Evolutionary conservation across 2,797 vertebrate genomes (phyloP).

Genomic region (Oreortyx pictus): DNA sequence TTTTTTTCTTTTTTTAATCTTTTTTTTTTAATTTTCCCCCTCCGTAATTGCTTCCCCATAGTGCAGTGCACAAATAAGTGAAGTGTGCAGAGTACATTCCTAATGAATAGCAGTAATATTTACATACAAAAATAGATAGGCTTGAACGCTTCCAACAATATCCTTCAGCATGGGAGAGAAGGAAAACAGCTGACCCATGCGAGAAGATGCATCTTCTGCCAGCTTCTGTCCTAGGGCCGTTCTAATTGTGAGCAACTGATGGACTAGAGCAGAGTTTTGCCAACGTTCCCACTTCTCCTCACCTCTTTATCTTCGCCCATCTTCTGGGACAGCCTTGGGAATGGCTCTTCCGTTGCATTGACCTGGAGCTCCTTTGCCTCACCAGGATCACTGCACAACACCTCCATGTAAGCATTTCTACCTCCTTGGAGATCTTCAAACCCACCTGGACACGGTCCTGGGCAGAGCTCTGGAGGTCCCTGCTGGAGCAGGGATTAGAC

Average conservation of each 20-base stretch:
- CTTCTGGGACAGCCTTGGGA: not conserved
- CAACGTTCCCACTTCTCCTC: not conserved
- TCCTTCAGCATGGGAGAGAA: not conserved
- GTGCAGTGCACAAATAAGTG: slow-evolving; percentile 41
- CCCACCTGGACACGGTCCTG: not conserved
- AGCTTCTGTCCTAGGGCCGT: not conserved
- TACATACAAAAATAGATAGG: slow-evolving; percentile 48
- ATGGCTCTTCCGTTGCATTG: accelerated
- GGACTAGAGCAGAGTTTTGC: not conserved
- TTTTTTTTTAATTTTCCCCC: not conserved
- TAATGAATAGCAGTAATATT: slow-evolving; percentile 46
- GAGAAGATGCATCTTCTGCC: not conserved
- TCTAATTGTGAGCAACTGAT: not conserved
- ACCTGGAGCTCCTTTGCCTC: not conserved
- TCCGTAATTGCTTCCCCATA: not conserved
- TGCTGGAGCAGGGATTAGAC: not conserved
- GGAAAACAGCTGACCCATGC: not conserved
- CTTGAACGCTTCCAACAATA: slow-evolving; percentile 12
- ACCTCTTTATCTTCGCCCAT: not conserved
- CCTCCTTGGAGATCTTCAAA: not conserved
- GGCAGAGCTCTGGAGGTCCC: not conserved
- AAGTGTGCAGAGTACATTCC: slow-evolving; percentile 31
- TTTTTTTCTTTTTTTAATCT: not conserved
- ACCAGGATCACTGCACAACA: not conserved
- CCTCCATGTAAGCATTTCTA: not conserved